These are phyloP conservation scores for Lophius piscatorius DNA, from an alignment of 2,113 vertebrate species.

Conservation along the genomic window DNA sequence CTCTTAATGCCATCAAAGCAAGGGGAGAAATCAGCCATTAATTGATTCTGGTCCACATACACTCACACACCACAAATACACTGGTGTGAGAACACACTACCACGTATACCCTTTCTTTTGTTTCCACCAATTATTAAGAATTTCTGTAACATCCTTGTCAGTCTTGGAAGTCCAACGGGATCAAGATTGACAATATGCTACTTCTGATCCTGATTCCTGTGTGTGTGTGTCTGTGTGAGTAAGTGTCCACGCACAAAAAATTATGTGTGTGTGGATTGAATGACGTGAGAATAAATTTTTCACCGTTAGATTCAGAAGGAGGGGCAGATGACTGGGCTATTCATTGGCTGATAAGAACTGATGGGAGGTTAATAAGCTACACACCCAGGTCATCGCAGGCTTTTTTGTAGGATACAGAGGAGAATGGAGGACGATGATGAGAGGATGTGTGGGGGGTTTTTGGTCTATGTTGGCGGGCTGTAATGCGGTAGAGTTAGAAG, in stretches of 20 bases:
- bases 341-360: constrained; percentile 77
- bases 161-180: constrained; percentile 76
- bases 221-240: background rate
- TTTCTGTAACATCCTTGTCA: constrained; percentile 90
- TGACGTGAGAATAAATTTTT: constrained; percentile 56
- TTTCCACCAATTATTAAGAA: constrained; percentile 86
- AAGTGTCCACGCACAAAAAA: constrained; percentile 16
- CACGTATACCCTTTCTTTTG: constrained; percentile 41
- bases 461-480: constrained; percentile 13
- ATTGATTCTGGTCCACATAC: constrained; percentile 89
- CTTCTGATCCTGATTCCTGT: constrained; percentile 11
- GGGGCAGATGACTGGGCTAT: constrained; percentile 70
- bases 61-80: constrained; percentile 30
- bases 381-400: constrained; percentile 74
- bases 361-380: constrained; percentile 81
- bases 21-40: constrained; percentile 93
- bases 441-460: constrained; percentile 7
- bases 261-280: constrained; percentile 60
- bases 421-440: constrained; percentile 64
- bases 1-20: constrained; percentile 99
- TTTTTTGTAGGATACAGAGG: constrained; percentile 63
- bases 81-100: background rate
- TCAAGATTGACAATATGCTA: constrained; percentile 55
- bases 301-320: constrained; percentile 57
- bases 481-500: constrained; percentile 8